These are phyloP conservation scores for Carabus problematicus DNA, from an alignment of 2,888 invertebrate genomes.

Conservation along the genomic window DNA sequence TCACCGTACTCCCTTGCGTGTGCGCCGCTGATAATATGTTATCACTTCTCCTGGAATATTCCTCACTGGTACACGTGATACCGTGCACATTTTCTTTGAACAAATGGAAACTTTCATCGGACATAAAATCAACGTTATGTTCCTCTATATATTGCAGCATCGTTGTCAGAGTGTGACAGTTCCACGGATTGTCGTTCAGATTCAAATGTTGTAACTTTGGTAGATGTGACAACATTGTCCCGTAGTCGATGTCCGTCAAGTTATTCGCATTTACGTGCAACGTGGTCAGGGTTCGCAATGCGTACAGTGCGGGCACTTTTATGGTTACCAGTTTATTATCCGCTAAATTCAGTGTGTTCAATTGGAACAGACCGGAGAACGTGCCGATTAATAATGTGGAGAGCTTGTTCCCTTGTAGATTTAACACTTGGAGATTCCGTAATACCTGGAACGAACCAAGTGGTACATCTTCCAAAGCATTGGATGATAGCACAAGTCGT, in stretches of 20 bases:
- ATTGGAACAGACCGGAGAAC: constrained; percentile 36
- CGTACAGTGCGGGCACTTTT: constrained; percentile 24
- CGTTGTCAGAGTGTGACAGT: constrained; percentile 29
- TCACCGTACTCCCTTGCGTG: constrained; percentile 16
- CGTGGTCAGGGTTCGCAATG: constrained; percentile 15
- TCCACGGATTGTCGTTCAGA: constrained; percentile 32
- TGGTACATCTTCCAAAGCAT: constrained; percentile 39
- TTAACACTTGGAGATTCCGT: constrained; percentile 27
- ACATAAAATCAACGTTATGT: constrained; percentile 8
- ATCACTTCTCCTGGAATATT: constrained; percentile 15
- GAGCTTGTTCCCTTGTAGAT: constrained; percentile 38
- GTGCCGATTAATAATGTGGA: constrained; percentile 17
- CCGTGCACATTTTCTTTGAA: constrained; percentile 34
- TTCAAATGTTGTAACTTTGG: constrained; percentile 19
- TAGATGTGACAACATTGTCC: constrained; percentile 15
- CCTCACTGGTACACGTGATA: constrained; percentile 28
- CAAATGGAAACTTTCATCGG: constrained; percentile 25
- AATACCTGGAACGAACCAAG: constrained; percentile 28
- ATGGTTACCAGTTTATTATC: constrained; percentile 40
- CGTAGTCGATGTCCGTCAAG: constrained; percentile 35
- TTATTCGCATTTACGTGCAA: constrained; percentile 38
- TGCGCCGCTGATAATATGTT: constrained; percentile 12
- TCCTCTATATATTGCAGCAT: constrained; percentile 35
- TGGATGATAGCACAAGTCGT: constrained; percentile 28
- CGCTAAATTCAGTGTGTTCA: constrained; percentile 36